phyloP scores from a whole-genome alignment of 2,888 invertebrate genomes.

The Empis stercorea region DNA sequence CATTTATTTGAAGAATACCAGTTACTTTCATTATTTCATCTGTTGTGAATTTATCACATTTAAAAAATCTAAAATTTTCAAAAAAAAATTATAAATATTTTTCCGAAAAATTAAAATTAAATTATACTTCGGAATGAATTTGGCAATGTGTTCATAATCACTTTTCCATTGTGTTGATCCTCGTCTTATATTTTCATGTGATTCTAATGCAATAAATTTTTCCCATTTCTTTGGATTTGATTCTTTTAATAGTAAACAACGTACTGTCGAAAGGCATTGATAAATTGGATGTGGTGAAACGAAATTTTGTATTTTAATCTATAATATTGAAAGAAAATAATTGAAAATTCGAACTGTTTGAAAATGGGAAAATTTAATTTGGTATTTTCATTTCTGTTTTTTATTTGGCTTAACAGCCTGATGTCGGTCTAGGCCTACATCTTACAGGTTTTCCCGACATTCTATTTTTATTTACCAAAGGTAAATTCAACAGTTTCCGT shows the following conservation, averaged over 20 bases:
- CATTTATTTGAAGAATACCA: slow-evolving; percentile 70
- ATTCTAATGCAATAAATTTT: slow-evolving; percentile 49
- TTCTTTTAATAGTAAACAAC: slow-evolving; percentile 56
- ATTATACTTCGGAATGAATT: slow-evolving; percentile 33
- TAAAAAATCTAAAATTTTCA: slow-evolving; percentile 53
- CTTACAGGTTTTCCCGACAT: too few relatives aligned
- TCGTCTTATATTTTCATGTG: slow-evolving; percentile 51
- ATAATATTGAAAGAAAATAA: slow-evolving; percentile 4
- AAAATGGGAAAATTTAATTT: too few relatives aligned
- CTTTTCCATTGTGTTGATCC: slow-evolving; percentile 47
- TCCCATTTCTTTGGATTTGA: slow-evolving; percentile 47
- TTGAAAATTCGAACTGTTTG: too few relatives aligned
- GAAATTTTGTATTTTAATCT: slow-evolving; percentile 55
- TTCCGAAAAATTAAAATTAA: slow-evolving; percentile 14
- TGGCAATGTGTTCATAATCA: slow-evolving; percentile 37
- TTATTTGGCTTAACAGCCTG: too few relatives aligned
- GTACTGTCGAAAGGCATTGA: slow-evolving; percentile 57
- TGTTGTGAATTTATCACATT: slow-evolving; percentile 47
- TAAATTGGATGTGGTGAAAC: slow-evolving; percentile 61
- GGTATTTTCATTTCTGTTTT: too few relatives aligned
- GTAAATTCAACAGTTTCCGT: too few relatives aligned
- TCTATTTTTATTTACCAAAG: too few relatives aligned
- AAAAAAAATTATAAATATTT: slow-evolving; percentile 33
- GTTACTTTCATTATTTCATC: slow-evolving; percentile 63
- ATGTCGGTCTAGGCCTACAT: too few relatives aligned